Percentiles rank a stretch among this genome's conserved stretches.
Conservation (phyloP, 2,888 invertebrate species). For the Caenorhabditis sp. region DNA sequence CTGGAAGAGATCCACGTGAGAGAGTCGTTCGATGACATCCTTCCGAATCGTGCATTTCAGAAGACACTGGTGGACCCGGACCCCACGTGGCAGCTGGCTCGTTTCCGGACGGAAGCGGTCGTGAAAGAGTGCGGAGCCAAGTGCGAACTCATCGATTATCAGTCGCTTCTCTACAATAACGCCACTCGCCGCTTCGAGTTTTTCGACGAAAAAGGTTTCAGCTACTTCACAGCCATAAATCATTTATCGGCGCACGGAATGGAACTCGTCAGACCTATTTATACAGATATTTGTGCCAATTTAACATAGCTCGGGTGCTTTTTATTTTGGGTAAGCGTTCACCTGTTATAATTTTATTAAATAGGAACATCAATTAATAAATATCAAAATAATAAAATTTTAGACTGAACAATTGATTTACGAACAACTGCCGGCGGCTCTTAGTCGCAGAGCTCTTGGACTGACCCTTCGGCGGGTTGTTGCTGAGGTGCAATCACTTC, state of each 20-base stretch:
- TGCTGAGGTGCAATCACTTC: too few species aligned
- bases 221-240: conserved; percentile 5
- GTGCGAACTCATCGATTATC: conserved; percentile 40
- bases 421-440: too few species aligned
- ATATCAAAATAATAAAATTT: too few species aligned
- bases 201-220: conserved; percentile 34
- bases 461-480: too few species aligned
- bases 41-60: background rate
- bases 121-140: conserved; percentile 35
- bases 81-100: conserved; percentile 6
- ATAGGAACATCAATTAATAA: too few species aligned
- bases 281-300: conserved; percentile 24
- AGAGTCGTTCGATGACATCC: too few species aligned
- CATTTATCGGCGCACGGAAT: conserved; percentile 41
- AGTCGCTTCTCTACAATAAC: conserved; percentile 9
- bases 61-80: conserved; percentile 11
- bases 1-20: conserved; percentile 22
- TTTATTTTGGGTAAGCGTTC: too few species aligned
- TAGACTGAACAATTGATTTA: too few species aligned
- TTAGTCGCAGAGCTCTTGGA: too few species aligned
- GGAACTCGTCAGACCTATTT: conserved; percentile 17
- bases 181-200: conserved; percentile 7
- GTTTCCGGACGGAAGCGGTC: conserved; percentile 19
- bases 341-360: too few species aligned
- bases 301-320: background rate